These are phyloP conservation scores for Ceratothoa steindachneri DNA, from an alignment of 2,888 invertebrate species.

Conservation along the genomic window DNA sequence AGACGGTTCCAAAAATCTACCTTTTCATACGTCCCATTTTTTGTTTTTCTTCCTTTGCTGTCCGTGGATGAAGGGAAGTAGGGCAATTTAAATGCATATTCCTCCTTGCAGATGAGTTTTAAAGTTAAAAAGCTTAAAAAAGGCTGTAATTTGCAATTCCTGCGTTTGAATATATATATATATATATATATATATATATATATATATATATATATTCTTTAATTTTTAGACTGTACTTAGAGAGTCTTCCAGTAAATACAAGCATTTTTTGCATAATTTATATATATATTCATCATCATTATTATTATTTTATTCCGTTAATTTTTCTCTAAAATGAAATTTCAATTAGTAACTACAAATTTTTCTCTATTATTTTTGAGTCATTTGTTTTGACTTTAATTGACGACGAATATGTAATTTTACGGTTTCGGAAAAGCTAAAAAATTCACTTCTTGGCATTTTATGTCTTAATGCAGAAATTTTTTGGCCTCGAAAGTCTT, in stretches of 20 bases:
- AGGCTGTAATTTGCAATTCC: no score
- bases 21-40: neutral
- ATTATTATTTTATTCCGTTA: neutral
- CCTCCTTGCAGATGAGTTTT: neutral
- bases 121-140: neutral
- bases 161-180: neutral
- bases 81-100: neutral
- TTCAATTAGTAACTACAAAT: neutral
- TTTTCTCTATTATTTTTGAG: neutral
- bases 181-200: conserved; percentile 12
- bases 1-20: neutral
- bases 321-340: neutral
- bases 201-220: conserved; percentile 5
- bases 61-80: neutral
- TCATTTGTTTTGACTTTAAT: neutral
- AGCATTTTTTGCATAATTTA: neutral
- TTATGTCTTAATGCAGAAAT: no score
- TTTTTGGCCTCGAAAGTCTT: no score
- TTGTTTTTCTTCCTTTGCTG: neutral
- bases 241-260: neutral
- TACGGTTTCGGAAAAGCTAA: no score
- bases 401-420: neutral
- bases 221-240: neutral
- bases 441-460: no score
- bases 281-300: no score